Evolutionary conservation across 2,113 vertebrate species (phyloP), one percentile per base, ranked within the genome.

Genomic region (Micromys minutus): DNA sequence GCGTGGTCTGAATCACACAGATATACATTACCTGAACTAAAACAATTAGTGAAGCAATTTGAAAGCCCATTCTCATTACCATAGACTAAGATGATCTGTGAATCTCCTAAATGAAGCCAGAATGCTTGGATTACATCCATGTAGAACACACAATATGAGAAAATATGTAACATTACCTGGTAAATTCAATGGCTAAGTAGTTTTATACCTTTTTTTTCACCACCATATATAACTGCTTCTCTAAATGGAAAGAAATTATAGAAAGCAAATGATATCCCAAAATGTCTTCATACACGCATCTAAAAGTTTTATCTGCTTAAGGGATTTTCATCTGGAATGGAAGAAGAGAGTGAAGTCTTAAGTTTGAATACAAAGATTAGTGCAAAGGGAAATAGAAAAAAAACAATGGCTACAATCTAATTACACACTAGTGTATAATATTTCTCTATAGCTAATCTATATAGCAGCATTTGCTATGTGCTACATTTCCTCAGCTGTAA

Each of bases 401-500:
- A 22, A 79, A 22, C 83, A 95, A 65, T 19, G 55, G 85, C 72
- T 89, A 76, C 39, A 80, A 63, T 87, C 19, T 77, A 89, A 86
- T 47, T 77, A 76, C 31, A 74, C 34, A 71, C 4, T 74, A 89
- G 22, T 65, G 19, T 89, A 74, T 86, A 93, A 79, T 93, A 55
- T 94, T 85, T 89, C 50, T 95, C 87, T 86, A 52, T 63, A 77
- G 12, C 84, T 85, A 80, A 89, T 95, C 95, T 93, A 75, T 93
- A 75, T 52, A 95, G 75, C 24, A 72, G 42, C 42, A 36, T 93
- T 87, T 95, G 50, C 39, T 84, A 71, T 89, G 71, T 87, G 83
- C 50, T 89, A 72, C 61, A 95, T 89, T 97, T 95, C 42, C 77
- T 94, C 69, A 96, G 79, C 22, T 95, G 83, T 94, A 95, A 90